Percentiles rank a stretch among this genome's conserved stretches.
phyloP scores from a whole-genome alignment of 2,113 vertebrate species.

The Pterocles orientalis region DNA sequence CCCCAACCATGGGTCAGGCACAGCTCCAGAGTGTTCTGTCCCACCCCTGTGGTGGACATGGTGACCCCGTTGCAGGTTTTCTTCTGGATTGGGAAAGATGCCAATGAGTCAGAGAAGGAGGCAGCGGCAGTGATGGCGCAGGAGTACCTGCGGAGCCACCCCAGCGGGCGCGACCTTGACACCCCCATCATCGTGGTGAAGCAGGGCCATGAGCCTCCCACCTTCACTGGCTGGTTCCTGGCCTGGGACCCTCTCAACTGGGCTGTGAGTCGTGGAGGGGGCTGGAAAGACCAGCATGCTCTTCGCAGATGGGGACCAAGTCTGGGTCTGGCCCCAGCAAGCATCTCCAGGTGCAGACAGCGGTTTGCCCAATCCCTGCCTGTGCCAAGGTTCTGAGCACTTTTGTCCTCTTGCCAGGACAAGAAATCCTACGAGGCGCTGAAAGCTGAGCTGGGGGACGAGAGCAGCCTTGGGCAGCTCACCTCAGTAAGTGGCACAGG shows the following conservation, averaged over 20 bases:
- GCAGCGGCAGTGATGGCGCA: slow-evolving; percentile 72
- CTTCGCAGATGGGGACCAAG: neutral
- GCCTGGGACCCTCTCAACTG: slow-evolving; percentile 87
- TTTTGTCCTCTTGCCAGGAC: slow-evolving; percentile 63
- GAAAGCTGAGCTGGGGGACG: slow-evolving; percentile 76
- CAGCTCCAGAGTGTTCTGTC: accelerated
- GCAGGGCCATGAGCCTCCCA: slow-evolving; percentile 85
- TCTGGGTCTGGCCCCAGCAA: neutral
- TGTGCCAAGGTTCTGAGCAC: accelerated
- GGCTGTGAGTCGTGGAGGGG: slow-evolving; percentile 70
- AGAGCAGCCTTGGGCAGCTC: slow-evolving; percentile 63
- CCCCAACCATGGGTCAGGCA: neutral
- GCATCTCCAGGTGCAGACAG: neutral
- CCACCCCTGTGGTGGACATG: neutral
- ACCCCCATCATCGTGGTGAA: slow-evolving; percentile 86
- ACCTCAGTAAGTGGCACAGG: slow-evolving; percentile 66
- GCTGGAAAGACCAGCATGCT: neutral
- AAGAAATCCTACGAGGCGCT: slow-evolving; percentile 79
- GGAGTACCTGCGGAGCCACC: slow-evolving; percentile 84
- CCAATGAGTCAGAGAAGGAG: slow-evolving; percentile 79
- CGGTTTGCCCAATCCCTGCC: neutral
- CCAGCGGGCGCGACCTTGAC: slow-evolving; percentile 72
- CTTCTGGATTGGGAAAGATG: slow-evolving; percentile 82
- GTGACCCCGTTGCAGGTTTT: slow-evolving; percentile 74
- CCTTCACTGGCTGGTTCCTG: slow-evolving; percentile 87